Evolutionary conservation across 2,113 vertebrate species (phyloP), one percentile per base, ranked within the genome.

Genomic region (Tetrax tetrax): DNA sequence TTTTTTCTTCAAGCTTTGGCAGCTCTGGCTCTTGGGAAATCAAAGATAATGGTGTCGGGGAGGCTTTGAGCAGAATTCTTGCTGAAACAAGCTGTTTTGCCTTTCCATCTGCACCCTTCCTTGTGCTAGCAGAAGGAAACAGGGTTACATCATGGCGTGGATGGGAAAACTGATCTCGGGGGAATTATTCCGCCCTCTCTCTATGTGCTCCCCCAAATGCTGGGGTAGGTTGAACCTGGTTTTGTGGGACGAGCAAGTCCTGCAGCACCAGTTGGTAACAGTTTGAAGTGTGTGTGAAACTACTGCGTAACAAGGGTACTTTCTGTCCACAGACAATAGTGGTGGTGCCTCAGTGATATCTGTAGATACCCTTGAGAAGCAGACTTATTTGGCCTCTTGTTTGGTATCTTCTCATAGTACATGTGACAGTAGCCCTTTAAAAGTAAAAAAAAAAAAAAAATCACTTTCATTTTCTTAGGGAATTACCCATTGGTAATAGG

Each of bases 181-280:
- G 27, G 31, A 68, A 22, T 61, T 60, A 16, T 54, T 28, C 31
- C 71, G 14, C 29, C 16, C 33, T 78, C 78, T 48, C 59, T 18
- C 19, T 74, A 0, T 6, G 6, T 1, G 2, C 5, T 70, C 4
- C 9, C 28, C 24, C 14, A 43, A 47, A 33, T 14, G 6, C 2
- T 54, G 59, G 51, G 27, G 25, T 2, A 4, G 12, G 15, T 51
- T 56, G 68, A 77, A n/a, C 31, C 31, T 48, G 45, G 4, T 68
- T 75, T 69, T 53, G 21, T 35, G 51, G 57, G 31, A 33, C 2
- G 4, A 43, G 47, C 38, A 27, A 8, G 8, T 74, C 43, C 25
- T 50, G 47, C 31, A 38, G 35, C 3, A 1, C 7, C 7, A 9
- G 50, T 4, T 65, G 66, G 7, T 54, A 13, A 1, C 31, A 8